Conservation (phyloP, 2,797 vertebrate species). For the Lemur catta region DNA sequence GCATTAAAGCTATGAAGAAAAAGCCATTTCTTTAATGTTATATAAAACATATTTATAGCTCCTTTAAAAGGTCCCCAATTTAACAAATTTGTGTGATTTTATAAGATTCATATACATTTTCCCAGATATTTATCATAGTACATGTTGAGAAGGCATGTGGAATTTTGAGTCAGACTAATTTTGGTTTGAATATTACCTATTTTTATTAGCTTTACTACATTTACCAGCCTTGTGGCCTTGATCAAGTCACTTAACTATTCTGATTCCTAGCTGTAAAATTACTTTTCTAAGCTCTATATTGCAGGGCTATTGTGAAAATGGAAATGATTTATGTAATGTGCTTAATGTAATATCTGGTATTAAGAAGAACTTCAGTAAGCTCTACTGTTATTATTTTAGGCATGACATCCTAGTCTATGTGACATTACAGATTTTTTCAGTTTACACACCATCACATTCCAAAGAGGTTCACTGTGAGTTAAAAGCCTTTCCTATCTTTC, state of each 20-base stretch:
- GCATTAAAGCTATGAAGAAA: slow-evolving; percentile 48
- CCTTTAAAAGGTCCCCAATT: slow-evolving; percentile 66
- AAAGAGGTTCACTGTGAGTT: neutral
- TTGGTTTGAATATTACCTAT: neutral
- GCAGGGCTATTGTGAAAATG: neutral
- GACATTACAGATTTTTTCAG: neutral
- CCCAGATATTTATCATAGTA: slow-evolving; percentile 28
- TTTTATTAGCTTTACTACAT: neutral
- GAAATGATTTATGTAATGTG: neutral
- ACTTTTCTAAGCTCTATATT: neutral
- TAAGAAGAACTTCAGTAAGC: neutral
- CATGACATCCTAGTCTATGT: neutral
- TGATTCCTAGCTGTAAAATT: neutral
- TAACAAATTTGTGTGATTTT: slow-evolving; percentile 67
- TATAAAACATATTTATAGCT: slow-evolving; percentile 67
- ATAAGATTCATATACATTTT: slow-evolving; percentile 49
- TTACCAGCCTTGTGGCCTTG: neutral
- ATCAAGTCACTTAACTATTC: slow-evolving; percentile 7
- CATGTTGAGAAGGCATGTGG: neutral
- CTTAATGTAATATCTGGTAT: neutral
- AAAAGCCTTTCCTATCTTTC: neutral
- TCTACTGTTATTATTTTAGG: neutral
- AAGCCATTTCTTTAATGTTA: slow-evolving; percentile 71
- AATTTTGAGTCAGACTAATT: slow-evolving; percentile 34
- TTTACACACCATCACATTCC: neutral